Conservation (phyloP, 2,888 invertebrate species). For the Nomada fabriciana region DNA sequence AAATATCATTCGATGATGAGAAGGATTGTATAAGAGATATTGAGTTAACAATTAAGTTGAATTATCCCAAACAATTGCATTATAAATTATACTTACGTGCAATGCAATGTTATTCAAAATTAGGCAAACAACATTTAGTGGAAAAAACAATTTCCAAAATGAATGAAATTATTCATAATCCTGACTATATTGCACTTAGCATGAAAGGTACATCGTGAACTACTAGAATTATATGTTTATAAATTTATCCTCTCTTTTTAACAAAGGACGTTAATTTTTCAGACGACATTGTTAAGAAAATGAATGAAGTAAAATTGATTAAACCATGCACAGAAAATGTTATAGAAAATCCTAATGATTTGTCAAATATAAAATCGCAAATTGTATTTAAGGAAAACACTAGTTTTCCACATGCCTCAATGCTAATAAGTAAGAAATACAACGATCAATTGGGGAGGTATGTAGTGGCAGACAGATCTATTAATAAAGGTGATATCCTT, state of each 20-base stretch:
- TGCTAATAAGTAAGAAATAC: conserved; percentile 85
- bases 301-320: conserved; percentile 72
- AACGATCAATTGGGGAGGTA: conserved; percentile 88
- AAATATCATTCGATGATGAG: background rate
- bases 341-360: conserved; percentile 60
- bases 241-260: conserved; percentile 6
- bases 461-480: conserved; percentile 87
- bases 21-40: conserved; percentile 89
- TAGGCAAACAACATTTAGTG: conserved; percentile 84
- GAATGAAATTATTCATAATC: conserved; percentile 59
- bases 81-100: conserved; percentile 89
- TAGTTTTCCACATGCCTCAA: conserved; percentile 86
- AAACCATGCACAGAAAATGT: conserved; percentile 39
- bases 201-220: conserved; percentile 66
- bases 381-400: conserved; percentile 85
- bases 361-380: conserved; percentile 80
- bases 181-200: conserved; percentile 52
- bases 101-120: conserved; percentile 87
- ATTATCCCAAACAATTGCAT: conserved; percentile 87
- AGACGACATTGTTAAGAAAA: conserved; percentile 77
- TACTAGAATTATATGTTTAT: background rate
- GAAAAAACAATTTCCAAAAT: conserved; percentile 70
- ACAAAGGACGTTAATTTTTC: conserved; percentile 25
- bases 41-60: conserved; percentile 86
- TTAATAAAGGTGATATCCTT: conserved; percentile 89